Evolutionary conservation across 2,113 vertebrate species (phyloP).

Genomic region (Prunella fulvescens): DNA sequence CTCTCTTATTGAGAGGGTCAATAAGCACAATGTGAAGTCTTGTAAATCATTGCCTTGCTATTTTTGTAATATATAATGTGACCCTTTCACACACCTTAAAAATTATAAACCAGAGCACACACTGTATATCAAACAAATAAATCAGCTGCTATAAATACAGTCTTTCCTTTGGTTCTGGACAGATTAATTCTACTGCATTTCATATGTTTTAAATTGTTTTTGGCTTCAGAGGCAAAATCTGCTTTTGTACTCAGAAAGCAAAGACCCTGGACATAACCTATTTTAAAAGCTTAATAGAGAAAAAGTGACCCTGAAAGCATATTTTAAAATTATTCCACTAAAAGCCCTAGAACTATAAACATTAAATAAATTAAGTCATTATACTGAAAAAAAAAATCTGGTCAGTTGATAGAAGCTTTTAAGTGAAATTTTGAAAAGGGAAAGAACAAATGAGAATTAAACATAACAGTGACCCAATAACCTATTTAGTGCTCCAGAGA

Average conservation of each 20-base stretch:
- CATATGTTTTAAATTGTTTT: constrained; percentile 63
- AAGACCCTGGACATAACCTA: constrained; percentile 4
- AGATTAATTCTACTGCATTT: constrained; percentile 63
- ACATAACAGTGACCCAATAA: background rate
- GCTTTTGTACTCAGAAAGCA: constrained; percentile 38
- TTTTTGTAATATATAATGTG: constrained; percentile 71
- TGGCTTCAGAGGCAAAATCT: constrained; percentile 34
- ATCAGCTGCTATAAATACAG: constrained; percentile 68
- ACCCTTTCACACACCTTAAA: constrained; percentile 70
- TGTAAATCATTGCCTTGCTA: constrained; percentile 74
- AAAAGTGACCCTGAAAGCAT: background rate
- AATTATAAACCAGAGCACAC: constrained; percentile 73
- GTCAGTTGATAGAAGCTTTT: background rate
- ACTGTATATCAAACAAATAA: constrained; percentile 75
- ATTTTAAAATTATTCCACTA: constrained; percentile 12
- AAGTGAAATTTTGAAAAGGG: background rate
- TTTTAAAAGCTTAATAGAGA: constrained; percentile 50
- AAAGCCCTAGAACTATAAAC: constrained; percentile 40
- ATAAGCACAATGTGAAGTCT: constrained; percentile 73
- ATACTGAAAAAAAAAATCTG: background rate
- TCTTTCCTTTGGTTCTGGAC: constrained; percentile 60
- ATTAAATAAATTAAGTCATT: constrained; percentile 29
- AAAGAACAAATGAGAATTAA: background rate
- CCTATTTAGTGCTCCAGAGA: background rate
- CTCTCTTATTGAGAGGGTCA: constrained; percentile 80